Percentiles rank a stretch among this genome's conserved stretches.
These are phyloP conservation scores for Drosophila sp. DNA, from an alignment of 1,140 invertebrate genomes.

Conservation along the genomic window DNA sequence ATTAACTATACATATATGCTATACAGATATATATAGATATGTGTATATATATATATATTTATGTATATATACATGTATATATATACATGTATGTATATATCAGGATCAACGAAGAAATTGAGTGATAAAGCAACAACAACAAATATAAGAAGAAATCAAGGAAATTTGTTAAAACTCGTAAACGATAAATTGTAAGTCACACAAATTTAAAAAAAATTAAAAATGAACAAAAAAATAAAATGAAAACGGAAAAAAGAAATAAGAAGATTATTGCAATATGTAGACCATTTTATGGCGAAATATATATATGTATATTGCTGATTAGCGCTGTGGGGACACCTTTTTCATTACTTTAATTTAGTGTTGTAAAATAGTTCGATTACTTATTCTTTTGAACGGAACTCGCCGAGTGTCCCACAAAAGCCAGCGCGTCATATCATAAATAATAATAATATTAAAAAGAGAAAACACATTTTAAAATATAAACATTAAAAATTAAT, in stretches of 20 bases:
- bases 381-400: neutral
- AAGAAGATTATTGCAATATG: conserved; percentile 63
- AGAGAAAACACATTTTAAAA: conserved; percentile 22
- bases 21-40: conserved; percentile 37
- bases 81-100: conserved; percentile 62
- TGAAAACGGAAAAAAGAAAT: conserved; percentile 7
- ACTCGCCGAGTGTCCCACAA: neutral
- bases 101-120: conserved; percentile 84
- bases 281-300: conserved; percentile 51
- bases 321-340: conserved; percentile 5
- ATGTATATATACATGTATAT: too few species aligned
- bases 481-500: conserved; percentile 26
- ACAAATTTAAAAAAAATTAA: conserved; percentile 12
- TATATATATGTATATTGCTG: conserved; percentile 8
- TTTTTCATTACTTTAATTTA: conserved; percentile 7
- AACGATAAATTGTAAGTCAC: conserved; percentile 30
- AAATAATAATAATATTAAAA: conserved; percentile 20
- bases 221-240: conserved; percentile 11
- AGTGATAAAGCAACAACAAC: conserved; percentile 73
- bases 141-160: conserved; percentile 15
- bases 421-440: conserved; percentile 48
- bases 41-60: conserved; percentile 54
- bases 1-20: conserved; percentile 28
- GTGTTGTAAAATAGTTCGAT: conserved; percentile 24
- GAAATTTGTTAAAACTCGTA: conserved; percentile 37